These are phyloP conservation scores for Remorina albescens DNA, from an alignment of 2,797 vertebrate species.

Conservation along the genomic window DNA sequence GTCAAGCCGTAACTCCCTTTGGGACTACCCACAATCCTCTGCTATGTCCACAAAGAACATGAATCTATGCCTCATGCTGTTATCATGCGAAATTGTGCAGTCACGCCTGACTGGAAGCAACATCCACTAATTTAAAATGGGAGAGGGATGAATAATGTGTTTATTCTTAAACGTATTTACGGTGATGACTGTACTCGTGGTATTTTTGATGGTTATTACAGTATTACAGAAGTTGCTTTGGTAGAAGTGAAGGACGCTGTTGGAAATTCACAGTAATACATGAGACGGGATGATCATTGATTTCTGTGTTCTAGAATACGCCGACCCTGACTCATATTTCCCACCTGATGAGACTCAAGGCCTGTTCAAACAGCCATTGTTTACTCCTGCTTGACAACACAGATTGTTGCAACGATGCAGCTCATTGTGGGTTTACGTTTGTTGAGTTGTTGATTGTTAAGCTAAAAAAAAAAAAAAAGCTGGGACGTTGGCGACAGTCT, in stretches of 20 bases:
- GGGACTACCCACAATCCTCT: slow-evolving; percentile 64
- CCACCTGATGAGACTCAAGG: slow-evolving; percentile 24
- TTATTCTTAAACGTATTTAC: slow-evolving; percentile 27
- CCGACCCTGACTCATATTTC: slow-evolving; percentile 11
- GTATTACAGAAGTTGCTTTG: slow-evolving; percentile 9
- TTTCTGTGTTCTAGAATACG: slow-evolving; percentile 25
- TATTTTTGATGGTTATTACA: not conserved
- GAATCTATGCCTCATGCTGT: slow-evolving; percentile 31
- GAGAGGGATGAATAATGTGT: slow-evolving; percentile 20
- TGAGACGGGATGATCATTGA: slow-evolving; percentile 21
- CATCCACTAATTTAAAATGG: slow-evolving; percentile 29
- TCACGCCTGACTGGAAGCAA: slow-evolving; percentile 43
- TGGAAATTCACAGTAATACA: slow-evolving; percentile 13
- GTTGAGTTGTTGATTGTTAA: too few relatives aligned
- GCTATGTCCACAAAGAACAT: slow-evolving; percentile 66
- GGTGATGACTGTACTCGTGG: not conserved
- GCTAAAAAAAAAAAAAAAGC: too few relatives aligned
- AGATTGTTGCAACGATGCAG: not conserved
- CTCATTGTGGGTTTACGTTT: not conserved
- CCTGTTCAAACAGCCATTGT: slow-evolving; percentile 34
- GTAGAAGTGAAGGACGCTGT: not conserved
- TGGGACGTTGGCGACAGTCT: not conserved
- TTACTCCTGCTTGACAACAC: too few relatives aligned
- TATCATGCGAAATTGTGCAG: slow-evolving; percentile 48
- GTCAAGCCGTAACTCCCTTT: slow-evolving; percentile 55